Evolutionary conservation across 2,113 vertebrate genomes (phyloP).

Genomic region (Perccottus glenii): DNA sequence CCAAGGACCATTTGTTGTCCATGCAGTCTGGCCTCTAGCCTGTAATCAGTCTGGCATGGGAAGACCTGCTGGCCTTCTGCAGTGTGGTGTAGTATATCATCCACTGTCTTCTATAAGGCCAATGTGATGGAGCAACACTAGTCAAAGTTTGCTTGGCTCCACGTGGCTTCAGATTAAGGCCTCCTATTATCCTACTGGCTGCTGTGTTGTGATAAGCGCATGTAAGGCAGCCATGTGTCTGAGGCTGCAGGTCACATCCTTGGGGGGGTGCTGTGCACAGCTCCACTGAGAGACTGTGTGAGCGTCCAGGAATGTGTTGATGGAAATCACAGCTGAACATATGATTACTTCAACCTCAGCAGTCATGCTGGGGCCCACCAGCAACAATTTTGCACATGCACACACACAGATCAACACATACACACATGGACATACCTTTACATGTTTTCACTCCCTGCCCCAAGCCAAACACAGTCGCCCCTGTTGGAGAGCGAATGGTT

Average conservation of each 20-base stretch:
- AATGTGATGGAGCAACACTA: constrained; percentile 47
- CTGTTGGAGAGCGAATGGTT: constrained; percentile 26
- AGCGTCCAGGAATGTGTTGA: constrained; percentile 85
- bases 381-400: constrained; percentile 64
- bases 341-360: constrained; percentile 82
- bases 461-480: constrained; percentile 39
- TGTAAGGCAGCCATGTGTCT: constrained; percentile 71
- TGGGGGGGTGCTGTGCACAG: constrained; percentile 72
- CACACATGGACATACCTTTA: constrained; percentile 32
- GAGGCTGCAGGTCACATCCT: constrained; percentile 76
- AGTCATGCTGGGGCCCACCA: constrained; percentile 82
- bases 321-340: constrained; percentile 84
- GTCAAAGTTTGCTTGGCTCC: constrained; percentile 67
- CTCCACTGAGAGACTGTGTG: constrained; percentile 76
- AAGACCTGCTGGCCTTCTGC: constrained; percentile 63
- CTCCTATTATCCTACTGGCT: constrained; percentile 65
- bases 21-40: constrained; percentile 73
- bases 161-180: constrained; percentile 73
- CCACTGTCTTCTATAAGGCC: constrained; percentile 61
- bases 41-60: constrained; percentile 73
- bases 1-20: constrained; percentile 71
- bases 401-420: constrained; percentile 25
- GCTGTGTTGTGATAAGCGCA: constrained; percentile 74
- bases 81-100: constrained; percentile 67
- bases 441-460: constrained; percentile 33